Base-by-base conservation (phyloP, 1,140 invertebrate species). In the Gonioctena quinquepunctata region DNA sequence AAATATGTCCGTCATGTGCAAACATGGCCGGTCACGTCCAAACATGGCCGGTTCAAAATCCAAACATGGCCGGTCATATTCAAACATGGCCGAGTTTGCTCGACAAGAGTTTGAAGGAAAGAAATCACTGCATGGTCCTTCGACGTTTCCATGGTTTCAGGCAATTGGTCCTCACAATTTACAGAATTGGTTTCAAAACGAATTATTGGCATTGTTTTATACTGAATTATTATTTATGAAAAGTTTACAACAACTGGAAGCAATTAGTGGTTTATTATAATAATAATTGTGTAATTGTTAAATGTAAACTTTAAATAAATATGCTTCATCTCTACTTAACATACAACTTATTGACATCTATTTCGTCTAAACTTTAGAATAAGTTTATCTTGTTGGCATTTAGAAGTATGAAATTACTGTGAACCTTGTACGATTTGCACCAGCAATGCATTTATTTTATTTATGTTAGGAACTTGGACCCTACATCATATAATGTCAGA, bases 151-250 rank as follows among this genome's bases (percentile, higher is more conserved):
- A n/a, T n/a, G n/a, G n/a, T 60, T 42, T n/a, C 33, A 42, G 16
- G 33, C 33, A 13, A 42, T 42, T 42, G 33, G 33, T 42, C 33
- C 33, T 13, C 16, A 11, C 5, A 67, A 27, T 13, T 7, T 42
- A 11, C 16, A 42, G 16, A 42, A n/a, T 42, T 42, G 3, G 33
- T 42, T 42, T 25, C 21, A 27, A 70, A 69, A 67, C 48, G 69
- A 80, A 79, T 80, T 80, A 79, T 79, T 80, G 77, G 77, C 79
- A 77, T 75, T 72, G 70, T 76, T 76, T 70, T 74, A 74, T 77
- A 73, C 65, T 71, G 66, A 70, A n/a, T 42, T 42, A n/a, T 42
- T 42, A 75, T 74, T 74, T 73, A 74, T 69, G 72, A 70, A 77
- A 73, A 75, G 68, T 77, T 79, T 80, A 73, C 72, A 72, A 42